A percentile compares a stretch with the other conserved stretches of the same genome.
phyloP scores from a whole-genome alignment of 2,113 vertebrate genomes.

The Mustela nigripes region DNA sequence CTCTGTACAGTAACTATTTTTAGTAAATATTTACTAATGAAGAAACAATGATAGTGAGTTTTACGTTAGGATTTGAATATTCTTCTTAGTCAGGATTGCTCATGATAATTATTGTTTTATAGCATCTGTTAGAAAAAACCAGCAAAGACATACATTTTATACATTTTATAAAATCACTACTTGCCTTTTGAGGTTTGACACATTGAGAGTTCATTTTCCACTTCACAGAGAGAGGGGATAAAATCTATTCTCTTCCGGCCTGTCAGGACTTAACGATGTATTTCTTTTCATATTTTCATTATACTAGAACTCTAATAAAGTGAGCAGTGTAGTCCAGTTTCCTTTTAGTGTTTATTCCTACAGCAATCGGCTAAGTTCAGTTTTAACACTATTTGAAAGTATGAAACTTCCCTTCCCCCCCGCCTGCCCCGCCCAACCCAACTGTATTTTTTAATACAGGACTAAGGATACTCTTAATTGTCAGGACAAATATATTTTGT shows the following conservation, averaged over 20 bases:
- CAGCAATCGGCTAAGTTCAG: background rate
- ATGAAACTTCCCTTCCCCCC: background rate
- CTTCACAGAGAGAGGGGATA: conserved; percentile 14
- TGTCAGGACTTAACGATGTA: background rate
- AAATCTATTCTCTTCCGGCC: background rate
- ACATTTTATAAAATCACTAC: background rate
- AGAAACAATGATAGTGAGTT: background rate
- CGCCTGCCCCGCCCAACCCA: background rate
- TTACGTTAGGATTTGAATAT: background rate
- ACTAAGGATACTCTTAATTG: background rate
- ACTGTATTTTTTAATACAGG: background rate
- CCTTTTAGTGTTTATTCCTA: background rate
- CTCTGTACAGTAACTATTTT: background rate
- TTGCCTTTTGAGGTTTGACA: background rate
- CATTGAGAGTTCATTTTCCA: conserved; percentile 23
- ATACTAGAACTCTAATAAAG: background rate
- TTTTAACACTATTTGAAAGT: background rate
- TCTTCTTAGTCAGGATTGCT: background rate
- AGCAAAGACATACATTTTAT: background rate
- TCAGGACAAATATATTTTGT: background rate
- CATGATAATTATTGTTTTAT: background rate
- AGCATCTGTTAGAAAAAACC: background rate
- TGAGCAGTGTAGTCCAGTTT: background rate
- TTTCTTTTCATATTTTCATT: background rate
- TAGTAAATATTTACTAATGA: background rate